These are phyloP conservation scores for Sussaba pulchella DNA, from an alignment of 2,888 invertebrate genomes.

Conservation along the genomic window DNA sequence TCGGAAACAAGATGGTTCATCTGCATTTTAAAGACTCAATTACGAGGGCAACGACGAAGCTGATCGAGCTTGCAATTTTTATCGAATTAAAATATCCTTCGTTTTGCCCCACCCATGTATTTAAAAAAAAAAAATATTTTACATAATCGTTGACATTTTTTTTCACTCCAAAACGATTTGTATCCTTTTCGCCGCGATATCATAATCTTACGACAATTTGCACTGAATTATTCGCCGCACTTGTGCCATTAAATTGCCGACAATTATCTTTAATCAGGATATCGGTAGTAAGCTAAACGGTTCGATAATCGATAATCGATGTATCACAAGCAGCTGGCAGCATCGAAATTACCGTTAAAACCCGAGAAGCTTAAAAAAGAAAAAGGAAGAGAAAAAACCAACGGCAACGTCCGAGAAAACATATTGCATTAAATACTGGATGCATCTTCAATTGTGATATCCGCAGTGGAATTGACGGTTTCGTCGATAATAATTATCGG, in stretches of 20 bases:
- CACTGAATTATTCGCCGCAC: neutral
- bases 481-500: constrained; percentile 56
- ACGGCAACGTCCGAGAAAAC: neutral
- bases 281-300: neutral
- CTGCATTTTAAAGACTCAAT: too few species aligned
- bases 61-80: too few species aligned
- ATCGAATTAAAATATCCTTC: too few species aligned
- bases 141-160: too few species aligned
- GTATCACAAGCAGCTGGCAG: neutral
- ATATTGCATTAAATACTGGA: neutral
- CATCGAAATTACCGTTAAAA: neutral
- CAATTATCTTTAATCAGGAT: neutral
- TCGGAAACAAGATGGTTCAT: too few species aligned
- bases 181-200: neutral
- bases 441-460: constrained; percentile 49
- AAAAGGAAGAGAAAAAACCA: neutral
- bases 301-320: neutral
- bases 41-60: too few species aligned
- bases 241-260: constrained; percentile 8
- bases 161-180: neutral
- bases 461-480: constrained; percentile 48
- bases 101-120: too few species aligned
- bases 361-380: neutral
- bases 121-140: too few species aligned
- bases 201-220: neutral